Conservation (phyloP, 2,113 vertebrate genomes). For the Megaceryle maxima region DNA sequence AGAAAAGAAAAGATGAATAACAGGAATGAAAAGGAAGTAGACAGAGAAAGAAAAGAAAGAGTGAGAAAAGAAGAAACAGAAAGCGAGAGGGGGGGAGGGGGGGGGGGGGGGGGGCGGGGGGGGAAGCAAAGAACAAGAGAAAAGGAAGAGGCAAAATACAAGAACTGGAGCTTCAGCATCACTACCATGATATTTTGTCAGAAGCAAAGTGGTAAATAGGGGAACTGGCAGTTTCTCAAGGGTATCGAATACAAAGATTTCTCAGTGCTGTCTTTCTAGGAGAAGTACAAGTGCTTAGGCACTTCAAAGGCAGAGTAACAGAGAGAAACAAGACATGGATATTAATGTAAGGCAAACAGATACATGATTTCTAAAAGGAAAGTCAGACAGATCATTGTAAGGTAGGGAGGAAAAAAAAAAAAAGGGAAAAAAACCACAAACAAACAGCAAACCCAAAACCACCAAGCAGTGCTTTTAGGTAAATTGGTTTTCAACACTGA, state of each 20-base stretch:
- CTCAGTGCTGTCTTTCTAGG: not conserved
- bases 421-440: too few relatives aligned
- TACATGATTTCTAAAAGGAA: not conserved
- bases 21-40: too few relatives aligned
- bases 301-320: not conserved
- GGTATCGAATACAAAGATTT: not conserved
- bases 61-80: too few relatives aligned
- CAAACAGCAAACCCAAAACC: not conserved
- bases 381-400: not conserved
- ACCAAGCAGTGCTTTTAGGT: not conserved
- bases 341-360: conserved; percentile 13
- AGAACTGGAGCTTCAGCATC: not conserved
- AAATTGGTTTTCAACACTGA: not conserved
- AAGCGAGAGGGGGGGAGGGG: too few relatives aligned
- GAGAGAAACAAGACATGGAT: not conserved
- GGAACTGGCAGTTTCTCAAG: not conserved
- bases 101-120: too few relatives aligned
- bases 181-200: not conserved
- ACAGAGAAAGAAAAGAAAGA: too few relatives aligned
- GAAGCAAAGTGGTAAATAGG: not conserved
- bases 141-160: not conserved
- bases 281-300: not conserved
- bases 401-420: not conserved
- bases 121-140: not conserved
- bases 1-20: too few relatives aligned